Evolutionary conservation across 2,113 vertebrate genomes (phyloP).

Genomic region (Excalfactoria chinensis): DNA sequence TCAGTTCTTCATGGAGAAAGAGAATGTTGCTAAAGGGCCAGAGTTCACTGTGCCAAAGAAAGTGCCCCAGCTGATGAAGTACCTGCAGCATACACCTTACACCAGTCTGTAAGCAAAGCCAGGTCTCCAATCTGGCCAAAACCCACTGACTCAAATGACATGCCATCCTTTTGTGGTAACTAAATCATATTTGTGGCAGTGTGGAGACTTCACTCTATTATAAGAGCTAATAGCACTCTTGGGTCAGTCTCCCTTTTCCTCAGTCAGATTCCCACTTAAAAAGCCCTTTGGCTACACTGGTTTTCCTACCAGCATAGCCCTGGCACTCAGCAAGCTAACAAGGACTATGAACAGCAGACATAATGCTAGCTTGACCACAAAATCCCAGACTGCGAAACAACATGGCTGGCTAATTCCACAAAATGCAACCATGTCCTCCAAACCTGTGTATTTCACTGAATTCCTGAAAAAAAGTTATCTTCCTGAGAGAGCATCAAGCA

Average conservation of each 20-base stretch:
- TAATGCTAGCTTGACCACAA: background rate
- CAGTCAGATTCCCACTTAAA: background rate
- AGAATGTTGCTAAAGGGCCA: background rate
- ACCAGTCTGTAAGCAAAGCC: background rate
- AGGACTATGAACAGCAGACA: background rate
- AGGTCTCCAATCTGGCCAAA: background rate
- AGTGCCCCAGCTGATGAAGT: background rate
- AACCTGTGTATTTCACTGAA: conserved; percentile 2
- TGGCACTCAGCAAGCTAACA: background rate
- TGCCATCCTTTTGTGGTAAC: background rate
- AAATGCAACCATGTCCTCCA: conserved; percentile 16
- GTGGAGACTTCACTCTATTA: background rate
- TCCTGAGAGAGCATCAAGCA: background rate
- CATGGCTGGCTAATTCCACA: background rate
- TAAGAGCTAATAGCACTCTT: background rate
- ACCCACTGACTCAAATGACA: background rate
- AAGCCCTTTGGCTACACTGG: background rate
- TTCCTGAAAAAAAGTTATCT: conserved; percentile 5
- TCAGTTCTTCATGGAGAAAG: background rate
- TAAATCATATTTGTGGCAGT: background rate
- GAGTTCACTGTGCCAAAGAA: background rate
- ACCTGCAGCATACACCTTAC: background rate
- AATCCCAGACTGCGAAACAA: background rate
- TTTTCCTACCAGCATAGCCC: background rate
- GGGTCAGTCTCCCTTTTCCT: background rate